These are phyloP conservation scores for Thamnaconus septentrionalis DNA, from an alignment of 2,113 vertebrate genomes.

Conservation along the genomic window DNA sequence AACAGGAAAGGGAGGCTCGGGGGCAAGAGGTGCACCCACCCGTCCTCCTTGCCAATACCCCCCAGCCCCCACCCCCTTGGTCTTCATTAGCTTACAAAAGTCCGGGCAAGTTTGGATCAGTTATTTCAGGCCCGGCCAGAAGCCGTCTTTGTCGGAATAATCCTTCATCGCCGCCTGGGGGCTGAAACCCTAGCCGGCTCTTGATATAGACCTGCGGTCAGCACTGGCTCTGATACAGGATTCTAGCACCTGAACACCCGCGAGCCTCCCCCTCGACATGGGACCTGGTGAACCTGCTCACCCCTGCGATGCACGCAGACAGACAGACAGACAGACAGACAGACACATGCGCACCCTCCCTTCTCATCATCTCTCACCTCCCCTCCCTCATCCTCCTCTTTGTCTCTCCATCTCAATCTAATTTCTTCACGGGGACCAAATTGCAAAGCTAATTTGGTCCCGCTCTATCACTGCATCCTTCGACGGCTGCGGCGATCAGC, in stretches of 20 bases:
- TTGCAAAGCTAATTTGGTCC: slow-evolving; percentile 27
- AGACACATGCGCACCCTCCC: slow-evolving; percentile 25
- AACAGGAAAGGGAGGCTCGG: slow-evolving; percentile 42
- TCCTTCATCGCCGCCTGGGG: slow-evolving; percentile 51
- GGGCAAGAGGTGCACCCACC: slow-evolving; percentile 39
- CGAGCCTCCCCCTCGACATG: slow-evolving; percentile 63
- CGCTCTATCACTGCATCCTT: slow-evolving; percentile 26
- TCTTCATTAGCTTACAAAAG: slow-evolving; percentile 62
- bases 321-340: slow-evolving; percentile 36
- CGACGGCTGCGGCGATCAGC: slow-evolving; percentile 4
- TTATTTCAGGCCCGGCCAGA: slow-evolving; percentile 70
- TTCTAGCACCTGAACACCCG: slow-evolving; percentile 74
- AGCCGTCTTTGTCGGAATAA: slow-evolving; percentile 72
- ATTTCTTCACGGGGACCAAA: slow-evolving; percentile 29
- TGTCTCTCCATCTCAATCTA: slow-evolving; percentile 23
- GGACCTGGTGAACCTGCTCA: slow-evolving; percentile 70
- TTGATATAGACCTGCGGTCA: slow-evolving; percentile 75
- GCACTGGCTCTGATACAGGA: slow-evolving; percentile 70
- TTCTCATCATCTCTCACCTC: slow-evolving; percentile 22
- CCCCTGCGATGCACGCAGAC: slow-evolving; percentile 49
- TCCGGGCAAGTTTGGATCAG: slow-evolving; percentile 59
- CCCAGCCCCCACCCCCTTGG: slow-evolving; percentile 31
- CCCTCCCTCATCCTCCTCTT: slow-evolving; percentile 17
- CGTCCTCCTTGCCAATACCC: not conserved
- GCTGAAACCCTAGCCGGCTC: slow-evolving; percentile 66